Base-by-base conservation (phyloP, 2,888 invertebrate species). In the Cacoxenus indagator region DNA sequence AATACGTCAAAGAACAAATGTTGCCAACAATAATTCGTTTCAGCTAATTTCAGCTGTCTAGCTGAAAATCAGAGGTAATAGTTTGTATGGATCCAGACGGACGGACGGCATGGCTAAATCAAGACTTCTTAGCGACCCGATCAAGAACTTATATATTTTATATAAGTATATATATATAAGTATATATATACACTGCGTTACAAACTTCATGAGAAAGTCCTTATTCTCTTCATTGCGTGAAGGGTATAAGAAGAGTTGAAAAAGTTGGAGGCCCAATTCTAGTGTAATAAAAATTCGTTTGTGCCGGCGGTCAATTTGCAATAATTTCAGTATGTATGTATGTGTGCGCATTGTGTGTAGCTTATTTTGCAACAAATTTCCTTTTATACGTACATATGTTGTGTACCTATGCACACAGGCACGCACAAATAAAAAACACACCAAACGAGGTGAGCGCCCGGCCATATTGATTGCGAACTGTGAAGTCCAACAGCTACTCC, bases 271-370 rank as follows among this genome's bases (percentile, higher is more conserved):
- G 0, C 37, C 14, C 9, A 37, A 37, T 37, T 8, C 14, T 37
- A 22, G 51, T 51, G 22, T 62, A 43, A 37, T 26, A 51, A 51
- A 51, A 51, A 17, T 51, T 22, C 22, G 19, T 19, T n/a, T 22
- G 24, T 51, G 51, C 51, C 51, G 73, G 65, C 72, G 75, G 76
- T 75, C 75, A 75, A 75, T 75, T 75, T 73, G 70, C 72, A 75
- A 75, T 73, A 75, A 75, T 75, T 70, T 76, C 75, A 65, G 67
- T 69, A 8, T 55, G 46, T n/a, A 4, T 46, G 46, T 46, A n/a
- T 14, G n/a, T 46, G 46, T 17, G 46, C 4, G n/a, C 27, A 17
- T 54, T 54, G 8, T 24, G 54, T 17, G 8, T 54, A 31, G 8
- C 2, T 37, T 37, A 37, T 37, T 37, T 76, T 75, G 74, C 76